Percentiles rank a stretch among this genome's conserved stretches.
phyloP scores from a whole-genome alignment of 2,113 vertebrate species.

The Echinops telfairi region DNA sequence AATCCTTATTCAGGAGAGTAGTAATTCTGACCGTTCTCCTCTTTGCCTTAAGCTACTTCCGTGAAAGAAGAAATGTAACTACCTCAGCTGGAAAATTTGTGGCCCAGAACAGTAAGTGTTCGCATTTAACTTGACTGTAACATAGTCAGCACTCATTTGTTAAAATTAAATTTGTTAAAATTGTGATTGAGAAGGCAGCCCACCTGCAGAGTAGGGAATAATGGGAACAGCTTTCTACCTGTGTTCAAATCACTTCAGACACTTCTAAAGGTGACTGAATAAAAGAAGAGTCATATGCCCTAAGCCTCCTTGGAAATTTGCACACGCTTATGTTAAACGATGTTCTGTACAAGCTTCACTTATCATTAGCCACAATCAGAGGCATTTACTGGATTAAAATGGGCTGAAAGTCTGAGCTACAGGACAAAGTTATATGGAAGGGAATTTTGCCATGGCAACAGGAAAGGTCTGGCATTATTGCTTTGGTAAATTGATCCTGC shows the following conservation, averaged over 20 bases:
- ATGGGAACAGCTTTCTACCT: not conserved
- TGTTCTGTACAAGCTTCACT: constrained; percentile 30
- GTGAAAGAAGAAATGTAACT: constrained; percentile 84
- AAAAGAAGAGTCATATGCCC: not conserved
- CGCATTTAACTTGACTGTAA: constrained; percentile 18
- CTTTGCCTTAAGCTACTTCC: constrained; percentile 85
- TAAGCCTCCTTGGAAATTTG: constrained; percentile 19
- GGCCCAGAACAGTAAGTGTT: constrained; percentile 72
- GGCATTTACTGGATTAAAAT: constrained; percentile 68
- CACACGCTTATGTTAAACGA: not conserved
- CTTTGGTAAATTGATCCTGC: constrained; percentile 31
- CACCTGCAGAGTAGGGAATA: not conserved
- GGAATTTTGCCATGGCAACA: constrained; percentile 48
- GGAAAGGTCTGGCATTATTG: constrained; percentile 46
- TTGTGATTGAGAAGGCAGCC: not conserved
- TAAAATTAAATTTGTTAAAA: not conserved
- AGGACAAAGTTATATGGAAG: constrained; percentile 61
- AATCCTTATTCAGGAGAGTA: not conserved
- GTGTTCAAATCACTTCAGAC: not conserved
- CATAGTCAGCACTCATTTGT: not conserved
- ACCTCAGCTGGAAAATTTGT: constrained; percentile 73
- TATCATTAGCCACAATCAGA: constrained; percentile 47
- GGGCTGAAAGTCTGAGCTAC: constrained; percentile 70
- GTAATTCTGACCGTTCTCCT: constrained; percentile 34
- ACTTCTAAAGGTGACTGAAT: constrained; percentile 48